These are phyloP conservation scores for Phyllotis vaccarum DNA, from an alignment of 2,797 vertebrate genomes.

Conservation along the genomic window DNA sequence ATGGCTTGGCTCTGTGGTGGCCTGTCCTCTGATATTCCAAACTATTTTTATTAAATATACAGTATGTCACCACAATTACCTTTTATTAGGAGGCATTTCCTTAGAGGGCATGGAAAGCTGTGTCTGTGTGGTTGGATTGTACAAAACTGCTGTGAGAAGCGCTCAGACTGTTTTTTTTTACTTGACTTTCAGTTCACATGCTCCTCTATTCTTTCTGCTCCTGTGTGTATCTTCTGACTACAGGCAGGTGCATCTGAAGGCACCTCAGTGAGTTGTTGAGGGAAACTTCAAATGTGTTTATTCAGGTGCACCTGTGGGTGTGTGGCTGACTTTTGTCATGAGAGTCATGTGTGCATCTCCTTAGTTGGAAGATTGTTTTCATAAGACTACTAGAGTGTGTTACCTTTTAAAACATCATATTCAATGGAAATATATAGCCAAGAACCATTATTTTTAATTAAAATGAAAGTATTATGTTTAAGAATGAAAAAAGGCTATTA, in stretches of 20 bases:
- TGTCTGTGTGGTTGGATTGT: fast-evolving
- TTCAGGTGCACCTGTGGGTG: background rate
- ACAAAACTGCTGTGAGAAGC: background rate
- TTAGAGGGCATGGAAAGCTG: background rate
- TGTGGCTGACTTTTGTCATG: background rate
- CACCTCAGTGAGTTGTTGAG: background rate
- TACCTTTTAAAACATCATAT: background rate
- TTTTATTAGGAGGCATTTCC: background rate
- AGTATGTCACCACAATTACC: background rate
- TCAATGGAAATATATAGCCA: background rate
- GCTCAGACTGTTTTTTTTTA: background rate
- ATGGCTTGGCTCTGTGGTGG: too few species aligned
- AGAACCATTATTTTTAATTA: background rate
- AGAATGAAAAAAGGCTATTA: background rate
- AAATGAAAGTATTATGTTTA: background rate
- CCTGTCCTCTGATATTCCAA: too few species aligned
- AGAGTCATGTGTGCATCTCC: background rate
- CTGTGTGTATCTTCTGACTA: background rate
- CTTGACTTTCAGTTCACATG: background rate
- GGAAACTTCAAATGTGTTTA: constrained; percentile 51
- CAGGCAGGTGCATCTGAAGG: background rate
- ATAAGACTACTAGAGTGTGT: background rate
- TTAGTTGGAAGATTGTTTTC: constrained; percentile 14
- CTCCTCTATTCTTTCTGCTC: background rate
- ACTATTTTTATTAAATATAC: too few species aligned